phyloP scores from a whole-genome alignment of 2,113 vertebrate genomes.

The Beaufortia kweichowensis region DNA sequence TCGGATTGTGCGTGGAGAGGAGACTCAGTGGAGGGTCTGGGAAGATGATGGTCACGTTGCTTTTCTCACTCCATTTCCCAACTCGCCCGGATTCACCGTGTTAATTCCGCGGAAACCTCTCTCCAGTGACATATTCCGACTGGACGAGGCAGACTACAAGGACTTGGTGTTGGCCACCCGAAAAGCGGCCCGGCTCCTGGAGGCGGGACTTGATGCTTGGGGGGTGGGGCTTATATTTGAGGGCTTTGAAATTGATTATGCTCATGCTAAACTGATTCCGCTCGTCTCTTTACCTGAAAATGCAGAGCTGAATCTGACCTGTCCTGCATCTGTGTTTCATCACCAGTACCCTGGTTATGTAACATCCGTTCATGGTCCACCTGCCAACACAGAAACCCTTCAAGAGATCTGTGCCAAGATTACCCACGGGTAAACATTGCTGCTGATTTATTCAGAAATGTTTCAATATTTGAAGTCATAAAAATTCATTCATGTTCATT shows the following conservation, averaged over 20 bases:
- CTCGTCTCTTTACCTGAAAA: conserved; percentile 46
- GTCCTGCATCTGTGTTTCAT: conserved; percentile 45
- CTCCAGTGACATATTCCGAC: conserved; percentile 71
- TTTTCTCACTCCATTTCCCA: conserved; percentile 78
- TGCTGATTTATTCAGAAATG: not conserved
- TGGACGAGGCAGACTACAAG: conserved; percentile 66
- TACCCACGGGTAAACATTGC: conserved; percentile 25
- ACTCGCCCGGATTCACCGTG: conserved; percentile 72
- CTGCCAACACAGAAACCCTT: conserved; percentile 61
- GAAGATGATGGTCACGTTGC: conserved; percentile 71
- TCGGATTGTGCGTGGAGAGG: conserved; percentile 74
- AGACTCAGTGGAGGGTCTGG: conserved; percentile 78
- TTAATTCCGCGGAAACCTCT: conserved; percentile 73
- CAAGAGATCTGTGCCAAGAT: conserved; percentile 58
- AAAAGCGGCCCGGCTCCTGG: conserved; percentile 63
- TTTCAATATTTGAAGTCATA: not conserved
- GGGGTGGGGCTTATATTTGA: conserved; percentile 75
- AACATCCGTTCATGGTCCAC: conserved; percentile 71
- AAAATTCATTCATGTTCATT: not conserved
- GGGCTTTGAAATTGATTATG: conserved; percentile 77
- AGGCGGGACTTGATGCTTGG: conserved; percentile 61
- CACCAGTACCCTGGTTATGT: conserved; percentile 72
- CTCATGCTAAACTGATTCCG: conserved; percentile 75
- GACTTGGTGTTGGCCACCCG: conserved; percentile 61
- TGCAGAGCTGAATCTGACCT: not conserved